Percentiles rank a stretch among this genome's conserved stretches.
Conservation (phyloP, 2,113 vertebrate genomes). For the Daphoenositta chrysoptera region DNA sequence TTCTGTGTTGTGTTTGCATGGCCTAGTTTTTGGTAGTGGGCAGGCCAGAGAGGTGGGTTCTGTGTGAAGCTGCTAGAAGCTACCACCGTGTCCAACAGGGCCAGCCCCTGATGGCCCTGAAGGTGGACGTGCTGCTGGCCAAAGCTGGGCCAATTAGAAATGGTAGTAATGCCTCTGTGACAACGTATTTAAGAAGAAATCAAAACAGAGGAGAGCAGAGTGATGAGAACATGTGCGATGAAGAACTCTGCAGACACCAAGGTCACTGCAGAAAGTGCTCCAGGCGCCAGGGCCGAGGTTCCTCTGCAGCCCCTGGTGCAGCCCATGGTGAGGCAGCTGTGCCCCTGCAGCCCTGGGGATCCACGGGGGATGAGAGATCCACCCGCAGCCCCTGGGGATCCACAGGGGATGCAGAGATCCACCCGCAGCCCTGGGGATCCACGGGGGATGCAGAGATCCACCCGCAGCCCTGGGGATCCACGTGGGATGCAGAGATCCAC, state of each 20-base stretch:
- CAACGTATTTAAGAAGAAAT: neutral
- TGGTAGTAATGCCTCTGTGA: neutral
- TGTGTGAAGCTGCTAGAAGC: neutral
- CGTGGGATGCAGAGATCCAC: too few species aligned
- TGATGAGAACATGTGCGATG: neutral
- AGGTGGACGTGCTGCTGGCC: accelerated
- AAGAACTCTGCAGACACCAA: neutral
- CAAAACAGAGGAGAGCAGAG: neutral
- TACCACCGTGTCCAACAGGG: neutral
- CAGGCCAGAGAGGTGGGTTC: neutral
- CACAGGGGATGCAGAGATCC: neutral
- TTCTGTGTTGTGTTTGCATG: neutral
- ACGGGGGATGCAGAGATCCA: neutral
- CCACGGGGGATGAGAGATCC: neutral
- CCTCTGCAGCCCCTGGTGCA: neutral
- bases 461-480: neutral
- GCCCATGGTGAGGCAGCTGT: neutral
- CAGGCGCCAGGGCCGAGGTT: accelerated
- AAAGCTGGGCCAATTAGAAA: neutral
- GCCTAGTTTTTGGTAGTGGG: neutral
- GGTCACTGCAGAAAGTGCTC: neutral
- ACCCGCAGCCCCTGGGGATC: neutral
- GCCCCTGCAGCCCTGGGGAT: neutral
- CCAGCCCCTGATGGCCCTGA: neutral
- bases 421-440: neutral